A percentile compares a stretch with the other conserved stretches of the same genome.
Evolutionary conservation across 2,113 vertebrate genomes (phyloP).

Genomic region (Pteruthius melanotis): DNA sequence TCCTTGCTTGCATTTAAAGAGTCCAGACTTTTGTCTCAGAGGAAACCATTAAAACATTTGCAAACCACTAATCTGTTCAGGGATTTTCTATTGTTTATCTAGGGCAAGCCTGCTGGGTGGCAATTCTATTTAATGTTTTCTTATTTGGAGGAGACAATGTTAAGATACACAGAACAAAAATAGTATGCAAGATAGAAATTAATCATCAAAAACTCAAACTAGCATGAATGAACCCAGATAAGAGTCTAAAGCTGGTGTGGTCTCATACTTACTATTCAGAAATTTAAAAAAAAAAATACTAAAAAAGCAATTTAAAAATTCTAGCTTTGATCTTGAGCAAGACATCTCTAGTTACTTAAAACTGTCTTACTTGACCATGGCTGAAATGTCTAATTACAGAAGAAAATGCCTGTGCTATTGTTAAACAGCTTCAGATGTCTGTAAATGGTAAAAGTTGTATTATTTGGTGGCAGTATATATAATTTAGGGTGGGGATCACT

Average conservation of each 20-base stretch:
- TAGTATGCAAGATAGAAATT: background rate
- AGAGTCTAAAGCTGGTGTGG: background rate
- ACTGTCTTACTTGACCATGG: background rate
- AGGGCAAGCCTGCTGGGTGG: background rate
- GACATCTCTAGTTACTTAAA: background rate
- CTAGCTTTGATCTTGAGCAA: background rate
- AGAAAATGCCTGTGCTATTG: background rate
- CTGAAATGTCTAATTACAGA: background rate
- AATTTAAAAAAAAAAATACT: background rate
- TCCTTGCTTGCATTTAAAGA: background rate
- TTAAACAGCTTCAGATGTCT: background rate
- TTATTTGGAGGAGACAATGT: background rate
- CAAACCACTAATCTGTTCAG: background rate
- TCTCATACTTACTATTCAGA: background rate
- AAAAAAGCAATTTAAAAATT: background rate
- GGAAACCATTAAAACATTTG: background rate
- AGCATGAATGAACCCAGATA: background rate
- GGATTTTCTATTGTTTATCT: conserved; percentile 32
- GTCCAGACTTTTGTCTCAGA: background rate
- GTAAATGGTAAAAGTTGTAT: background rate
- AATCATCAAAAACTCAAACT: background rate
- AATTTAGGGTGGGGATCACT: background rate
- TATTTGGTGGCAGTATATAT: background rate
- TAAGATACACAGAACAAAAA: background rate
- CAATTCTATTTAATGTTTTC: background rate